Evolutionary conservation across 64 coral and sea anemone species (phyloP).

Genomic region (Dendronephthya gigantea): DNA sequence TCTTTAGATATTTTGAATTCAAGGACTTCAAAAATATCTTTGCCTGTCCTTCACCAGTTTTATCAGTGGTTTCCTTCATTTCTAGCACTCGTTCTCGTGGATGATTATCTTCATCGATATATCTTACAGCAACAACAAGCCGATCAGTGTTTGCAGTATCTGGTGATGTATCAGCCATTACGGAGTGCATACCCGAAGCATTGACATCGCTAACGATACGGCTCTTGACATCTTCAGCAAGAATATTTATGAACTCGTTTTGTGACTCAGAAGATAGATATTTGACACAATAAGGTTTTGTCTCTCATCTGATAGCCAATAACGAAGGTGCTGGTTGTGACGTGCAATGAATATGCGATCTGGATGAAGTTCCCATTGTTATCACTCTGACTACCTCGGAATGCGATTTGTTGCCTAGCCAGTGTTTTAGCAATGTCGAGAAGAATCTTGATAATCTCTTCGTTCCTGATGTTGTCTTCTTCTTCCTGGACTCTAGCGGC

Average conservation of each 20-base stretch:
- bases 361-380: conserved; percentile 12
- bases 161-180: not conserved
- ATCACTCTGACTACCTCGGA: not conserved
- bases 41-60: not conserved
- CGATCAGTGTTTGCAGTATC: conserved; percentile 14
- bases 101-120: conserved; percentile 12
- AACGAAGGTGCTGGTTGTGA: not conserved
- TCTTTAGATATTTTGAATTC: too few relatives aligned
- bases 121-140: conserved; percentile 15
- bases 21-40: not conserved
- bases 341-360: conserved; percentile 22
- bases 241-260: not conserved
- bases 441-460: not conserved
- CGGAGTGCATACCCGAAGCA: not conserved
- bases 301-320: conserved; percentile 4
- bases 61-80: not conserved
- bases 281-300: not conserved
- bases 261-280: not conserved
- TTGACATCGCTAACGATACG: not conserved
- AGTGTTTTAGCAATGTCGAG: conserved; percentile 20
- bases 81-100: conserved; percentile 17
- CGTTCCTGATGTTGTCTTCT: not conserved
- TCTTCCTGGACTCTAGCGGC: not conserved
- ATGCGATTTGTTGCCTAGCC: conserved; percentile 12
- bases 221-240: not conserved